phyloP scores from a whole-genome alignment of 2,113 vertebrate species.

The Mesoclemmys tuberculata region DNA sequence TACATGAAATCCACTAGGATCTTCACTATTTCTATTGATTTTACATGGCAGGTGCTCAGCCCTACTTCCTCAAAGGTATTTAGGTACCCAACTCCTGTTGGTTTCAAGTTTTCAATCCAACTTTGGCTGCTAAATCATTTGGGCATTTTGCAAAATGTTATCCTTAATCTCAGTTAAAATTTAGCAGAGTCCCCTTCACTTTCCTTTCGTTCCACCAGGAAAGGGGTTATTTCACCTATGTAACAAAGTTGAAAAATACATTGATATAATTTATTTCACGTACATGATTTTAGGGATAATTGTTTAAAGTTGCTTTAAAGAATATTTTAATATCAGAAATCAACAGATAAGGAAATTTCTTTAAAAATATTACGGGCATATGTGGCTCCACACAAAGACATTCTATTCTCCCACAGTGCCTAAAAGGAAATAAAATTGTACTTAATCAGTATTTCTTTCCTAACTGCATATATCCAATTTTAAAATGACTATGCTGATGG shows the following conservation, averaged over 20 bases:
- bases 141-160: neutral
- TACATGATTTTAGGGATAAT: neutral
- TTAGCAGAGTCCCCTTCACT: fast-evolving
- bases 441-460: neutral
- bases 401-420: neutral
- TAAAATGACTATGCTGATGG: fast-evolving
- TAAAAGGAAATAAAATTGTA: neutral
- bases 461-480: neutral
- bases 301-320: neutral
- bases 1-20: neutral
- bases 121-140: neutral
- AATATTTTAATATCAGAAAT: neutral
- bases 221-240: neutral
- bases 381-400: fast-evolving
- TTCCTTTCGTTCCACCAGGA: neutral
- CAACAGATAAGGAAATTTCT: fast-evolving
- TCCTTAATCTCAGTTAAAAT: neutral
- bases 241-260: neutral
- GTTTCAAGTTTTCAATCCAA: neutral
- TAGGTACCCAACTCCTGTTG: neutral
- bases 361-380: fast-evolving
- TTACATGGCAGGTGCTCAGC: neutral
- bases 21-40: neutral
- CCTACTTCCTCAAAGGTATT: neutral
- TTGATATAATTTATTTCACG: neutral